phyloP scores from a whole-genome alignment of 2,797 vertebrate genomes.

The Pseudocheirus occidentalis region DNA sequence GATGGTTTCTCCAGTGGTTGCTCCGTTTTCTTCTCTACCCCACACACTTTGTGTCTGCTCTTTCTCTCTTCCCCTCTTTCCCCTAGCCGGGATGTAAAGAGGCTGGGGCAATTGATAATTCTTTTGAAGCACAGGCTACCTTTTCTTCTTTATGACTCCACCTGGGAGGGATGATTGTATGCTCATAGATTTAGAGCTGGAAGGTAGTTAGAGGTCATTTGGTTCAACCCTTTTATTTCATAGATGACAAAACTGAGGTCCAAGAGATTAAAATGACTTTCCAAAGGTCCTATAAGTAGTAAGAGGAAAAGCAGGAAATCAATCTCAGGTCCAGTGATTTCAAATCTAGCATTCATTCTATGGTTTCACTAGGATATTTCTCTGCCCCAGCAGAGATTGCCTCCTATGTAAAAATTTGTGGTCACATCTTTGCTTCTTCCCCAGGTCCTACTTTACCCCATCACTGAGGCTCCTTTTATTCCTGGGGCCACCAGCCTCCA shows the following conservation, averaged over 20 bases:
- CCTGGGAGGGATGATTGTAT: neutral
- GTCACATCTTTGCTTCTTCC: neutral
- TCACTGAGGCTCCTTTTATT: neutral
- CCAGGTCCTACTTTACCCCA: neutral
- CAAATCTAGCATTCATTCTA: neutral
- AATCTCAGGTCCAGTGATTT: neutral
- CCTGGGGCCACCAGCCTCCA: neutral
- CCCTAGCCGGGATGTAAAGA: neutral
- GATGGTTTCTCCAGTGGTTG: neutral
- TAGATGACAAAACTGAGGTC: neutral
- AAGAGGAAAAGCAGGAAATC: neutral
- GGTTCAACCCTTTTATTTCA: neutral
- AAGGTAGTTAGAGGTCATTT: neutral
- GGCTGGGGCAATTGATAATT: neutral
- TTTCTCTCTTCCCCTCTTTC: neutral
- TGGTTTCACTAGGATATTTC: neutral
- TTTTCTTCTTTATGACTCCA: neutral
- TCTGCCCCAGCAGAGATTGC: neutral
- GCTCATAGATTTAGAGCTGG: neutral
- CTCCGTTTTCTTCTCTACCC: neutral
- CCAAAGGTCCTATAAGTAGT: neutral
- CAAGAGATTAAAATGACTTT: slow-evolving; percentile 1
- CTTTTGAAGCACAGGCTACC: neutral
- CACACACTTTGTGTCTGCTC: neutral
- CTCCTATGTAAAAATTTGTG: neutral